phyloP scores from a whole-genome alignment of 2,797 vertebrate species.

The Hoplostethus atlanticus region DNA sequence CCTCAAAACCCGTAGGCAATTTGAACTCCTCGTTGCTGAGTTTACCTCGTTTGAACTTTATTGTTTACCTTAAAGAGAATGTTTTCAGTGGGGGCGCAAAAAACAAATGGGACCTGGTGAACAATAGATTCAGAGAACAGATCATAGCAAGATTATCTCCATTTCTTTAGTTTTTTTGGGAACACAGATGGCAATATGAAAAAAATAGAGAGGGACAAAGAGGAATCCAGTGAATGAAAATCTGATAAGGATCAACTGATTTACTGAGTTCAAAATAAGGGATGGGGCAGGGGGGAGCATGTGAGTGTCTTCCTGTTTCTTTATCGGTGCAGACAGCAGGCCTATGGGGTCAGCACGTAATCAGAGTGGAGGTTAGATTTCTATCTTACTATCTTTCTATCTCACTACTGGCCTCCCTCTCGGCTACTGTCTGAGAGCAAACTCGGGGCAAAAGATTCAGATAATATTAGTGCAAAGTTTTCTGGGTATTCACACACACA shows the following conservation, averaged over 20 bases:
- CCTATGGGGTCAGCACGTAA: slow-evolving; percentile 71
- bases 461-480: slow-evolving; percentile 47
- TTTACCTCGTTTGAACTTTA: slow-evolving; percentile 44
- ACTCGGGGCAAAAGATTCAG: slow-evolving; percentile 24
- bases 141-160: slow-evolving; percentile 54
- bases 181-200: slow-evolving; percentile 48
- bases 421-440: slow-evolving; percentile 52
- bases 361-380: slow-evolving; percentile 77
- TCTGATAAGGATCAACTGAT: slow-evolving; percentile 71
- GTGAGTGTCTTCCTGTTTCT: slow-evolving; percentile 40
- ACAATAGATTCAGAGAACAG: slow-evolving; percentile 41
- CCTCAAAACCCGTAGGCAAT: not conserved
- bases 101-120: not conserved
- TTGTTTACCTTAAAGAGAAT: slow-evolving; percentile 33
- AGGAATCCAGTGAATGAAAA: slow-evolving; percentile 57
- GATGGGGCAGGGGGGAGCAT: slow-evolving; percentile 5
- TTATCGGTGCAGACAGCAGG: slow-evolving; percentile 69
- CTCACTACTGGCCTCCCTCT: slow-evolving; percentile 46
- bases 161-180: slow-evolving; percentile 24
- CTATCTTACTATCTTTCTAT: slow-evolving; percentile 66
- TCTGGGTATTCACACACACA: slow-evolving; percentile 28
- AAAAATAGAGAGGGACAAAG: slow-evolving; percentile 45
- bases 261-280: slow-evolving; percentile 58
- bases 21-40: not conserved
- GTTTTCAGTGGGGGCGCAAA: slow-evolving; percentile 28